phyloP scores from a whole-genome alignment of 2,113 vertebrate species.

The Scomber colias region DNA sequence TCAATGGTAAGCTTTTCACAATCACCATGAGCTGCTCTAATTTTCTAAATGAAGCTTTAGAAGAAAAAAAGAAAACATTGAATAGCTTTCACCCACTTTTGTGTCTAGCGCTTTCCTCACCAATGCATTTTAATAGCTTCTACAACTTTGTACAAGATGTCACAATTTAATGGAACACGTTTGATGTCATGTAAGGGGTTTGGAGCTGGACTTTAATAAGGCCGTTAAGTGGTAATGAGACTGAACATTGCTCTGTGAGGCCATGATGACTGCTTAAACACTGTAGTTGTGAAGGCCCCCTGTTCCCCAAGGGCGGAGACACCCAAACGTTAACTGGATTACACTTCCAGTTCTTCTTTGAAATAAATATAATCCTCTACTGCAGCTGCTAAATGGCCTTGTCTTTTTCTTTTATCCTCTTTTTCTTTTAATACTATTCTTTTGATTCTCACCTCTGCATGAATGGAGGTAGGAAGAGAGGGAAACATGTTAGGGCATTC shows the following conservation, averaged over 20 bases:
- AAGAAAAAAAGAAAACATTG: conserved; percentile 47
- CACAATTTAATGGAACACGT: conserved; percentile 78
- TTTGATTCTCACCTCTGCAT: conserved; percentile 42
- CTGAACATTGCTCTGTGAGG: conserved; percentile 72
- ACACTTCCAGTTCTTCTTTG: conserved; percentile 59
- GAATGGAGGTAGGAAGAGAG: conserved; percentile 29
- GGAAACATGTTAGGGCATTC: neutral
- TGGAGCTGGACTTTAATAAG: conserved; percentile 79
- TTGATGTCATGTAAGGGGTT: conserved; percentile 80
- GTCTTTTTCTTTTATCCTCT: conserved; percentile 35
- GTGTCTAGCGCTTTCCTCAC: conserved; percentile 58
- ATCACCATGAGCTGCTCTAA: conserved; percentile 67
- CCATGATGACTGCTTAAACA: conserved; percentile 69
- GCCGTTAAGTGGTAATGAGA: conserved; percentile 81
- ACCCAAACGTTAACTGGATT: conserved; percentile 78
- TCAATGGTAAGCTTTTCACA: conserved; percentile 76
- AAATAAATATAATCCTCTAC: conserved; percentile 66
- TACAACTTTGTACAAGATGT: conserved; percentile 82
- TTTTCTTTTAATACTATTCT: conserved; percentile 26
- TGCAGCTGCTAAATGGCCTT: conserved; percentile 50
- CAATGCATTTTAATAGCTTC: conserved; percentile 69
- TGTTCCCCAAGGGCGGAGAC: conserved; percentile 57
- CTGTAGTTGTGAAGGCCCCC: conserved; percentile 42
- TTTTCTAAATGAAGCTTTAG: conserved; percentile 76
- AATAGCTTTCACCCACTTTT: conserved; percentile 57